Conservation (phyloP, 2,888 invertebrate species). For the Thalpophila matura region DNA sequence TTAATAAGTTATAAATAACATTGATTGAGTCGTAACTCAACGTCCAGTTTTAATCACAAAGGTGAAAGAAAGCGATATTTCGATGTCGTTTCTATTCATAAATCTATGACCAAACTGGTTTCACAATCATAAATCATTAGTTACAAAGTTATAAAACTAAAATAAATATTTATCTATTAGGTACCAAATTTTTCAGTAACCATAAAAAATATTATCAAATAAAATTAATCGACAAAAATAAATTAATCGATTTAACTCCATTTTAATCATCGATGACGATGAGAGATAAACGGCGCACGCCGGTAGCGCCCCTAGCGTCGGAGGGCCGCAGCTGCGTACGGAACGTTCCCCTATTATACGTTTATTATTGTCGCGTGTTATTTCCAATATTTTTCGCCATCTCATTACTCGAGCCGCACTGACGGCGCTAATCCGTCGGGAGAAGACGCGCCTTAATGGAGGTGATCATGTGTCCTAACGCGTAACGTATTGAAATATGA, state of each 20-base stretch:
- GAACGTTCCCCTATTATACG: constrained; percentile 75
- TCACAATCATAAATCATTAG: constrained; percentile 21
- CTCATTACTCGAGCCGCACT: constrained; percentile 84
- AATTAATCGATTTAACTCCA: constrained; percentile 51
- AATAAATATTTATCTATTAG: constrained; percentile 29
- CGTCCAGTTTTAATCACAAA: constrained; percentile 34
- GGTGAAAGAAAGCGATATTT: constrained; percentile 27
- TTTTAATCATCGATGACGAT: constrained; percentile 65
- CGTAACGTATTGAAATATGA: constrained; percentile 88
- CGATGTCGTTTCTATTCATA: constrained; percentile 28
- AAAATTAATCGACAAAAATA: constrained; percentile 48
- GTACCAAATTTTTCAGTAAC: constrained; percentile 34
- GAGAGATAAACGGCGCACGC: constrained; percentile 63
- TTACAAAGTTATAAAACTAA: constrained; percentile 43
- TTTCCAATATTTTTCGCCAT: constrained; percentile 88
- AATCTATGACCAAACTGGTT: constrained; percentile 43
- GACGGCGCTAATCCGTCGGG: constrained; percentile 88
- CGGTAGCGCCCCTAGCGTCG: constrained; percentile 77
- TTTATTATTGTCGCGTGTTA: constrained; percentile 85
- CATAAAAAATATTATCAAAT: constrained; percentile 29
- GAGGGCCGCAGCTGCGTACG: constrained; percentile 76
- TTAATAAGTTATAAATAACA: constrained; percentile 19
- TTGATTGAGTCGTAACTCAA: constrained; percentile 43
- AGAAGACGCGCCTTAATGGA: constrained; percentile 86
- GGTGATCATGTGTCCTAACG: constrained; percentile 88